Evolutionary conservation across 2,113 vertebrate genomes (phyloP), one percentile per base, ranked within the genome.

Genomic region (Heteronetta atricapilla): DNA sequence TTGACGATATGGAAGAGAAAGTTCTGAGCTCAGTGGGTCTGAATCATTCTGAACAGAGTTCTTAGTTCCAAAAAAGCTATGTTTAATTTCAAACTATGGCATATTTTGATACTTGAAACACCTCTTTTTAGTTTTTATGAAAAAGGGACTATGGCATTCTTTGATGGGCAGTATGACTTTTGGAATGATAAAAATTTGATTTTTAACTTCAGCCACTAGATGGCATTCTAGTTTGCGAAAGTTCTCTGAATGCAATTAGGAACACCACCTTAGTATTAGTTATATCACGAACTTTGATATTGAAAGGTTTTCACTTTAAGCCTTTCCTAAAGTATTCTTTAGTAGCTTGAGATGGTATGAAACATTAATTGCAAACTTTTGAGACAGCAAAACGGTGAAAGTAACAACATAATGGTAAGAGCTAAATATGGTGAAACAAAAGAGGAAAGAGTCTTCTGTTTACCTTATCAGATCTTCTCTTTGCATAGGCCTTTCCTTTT

Each of bases 171-270:
- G 4, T 25, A 20, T 33, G 15, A 66, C 38, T 69, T 56, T 53
- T 58, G 6, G 18, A 38, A 2, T 38, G 26, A 40, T 64, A 59
- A 74, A 90, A 89, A 63, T 19, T 16, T 62, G 55, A 62, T 89
- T 94, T 78, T 82, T 34, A 20, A 4, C 20, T 90, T 66, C 22
- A 83, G 73, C 40, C 98, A 92, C 97, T 96, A 98, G 97, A 96
- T 97, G 97, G 96, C 96, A 19, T 73, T 94, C 92, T 52, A 96
- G 90, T 64, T 93, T 86, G 55, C 68, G 91, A 91, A 93, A 94
- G 40, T 42, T 95, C 73, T 25, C 78, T 82, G 36, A 82, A 55
- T 50, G 31, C 31, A 4, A 4, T 29, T 62, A 33, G 56, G 34
- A 76, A 16, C 15, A 40, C 4, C 7, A 8, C 11, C 16, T 42